These are phyloP conservation scores for Melanostoma mellinum DNA, from an alignment of 2,888 invertebrate genomes.

Conservation along the genomic window DNA sequence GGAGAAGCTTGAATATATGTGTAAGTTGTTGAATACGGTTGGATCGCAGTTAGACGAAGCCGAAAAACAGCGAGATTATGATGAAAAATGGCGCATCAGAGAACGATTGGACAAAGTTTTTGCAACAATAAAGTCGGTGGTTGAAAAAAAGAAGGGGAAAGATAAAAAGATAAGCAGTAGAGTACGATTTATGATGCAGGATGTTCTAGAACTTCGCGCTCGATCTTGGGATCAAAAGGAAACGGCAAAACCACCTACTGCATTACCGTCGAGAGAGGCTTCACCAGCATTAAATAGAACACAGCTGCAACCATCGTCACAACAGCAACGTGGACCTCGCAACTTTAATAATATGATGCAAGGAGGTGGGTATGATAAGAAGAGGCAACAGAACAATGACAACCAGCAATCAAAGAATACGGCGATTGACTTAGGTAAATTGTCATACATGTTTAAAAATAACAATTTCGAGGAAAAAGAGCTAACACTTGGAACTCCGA, in stretches of 20 bases:
- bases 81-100: slow-evolving; percentile 20
- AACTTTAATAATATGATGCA: slow-evolving; percentile 25
- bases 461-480: slow-evolving; percentile 52
- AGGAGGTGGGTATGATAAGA: slow-evolving; percentile 43
- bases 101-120: slow-evolving; percentile 36
- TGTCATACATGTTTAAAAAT: slow-evolving; percentile 76
- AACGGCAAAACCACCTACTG: slow-evolving; percentile 7
- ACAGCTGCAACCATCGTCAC: slow-evolving; percentile 18
- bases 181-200: slow-evolving; percentile 81
- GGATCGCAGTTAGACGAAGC: slow-evolving; percentile 77
- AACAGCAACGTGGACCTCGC: slow-evolving; percentile 12
- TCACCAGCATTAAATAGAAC: slow-evolving; percentile 57
- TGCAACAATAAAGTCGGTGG: slow-evolving; percentile 16
- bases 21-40: slow-evolving; percentile 79
- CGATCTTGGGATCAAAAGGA: slow-evolving; percentile 78
- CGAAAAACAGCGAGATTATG: slow-evolving; percentile 59
- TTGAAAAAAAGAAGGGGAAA: slow-evolving; percentile 41
- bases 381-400: slow-evolving; percentile 33
- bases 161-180: slow-evolving; percentile 78
- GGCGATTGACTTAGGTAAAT: slow-evolving; percentile 77
- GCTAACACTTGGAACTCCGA: slow-evolving; percentile 76
- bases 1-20: slow-evolving; percentile 80
- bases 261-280: slow-evolving; percentile 33
- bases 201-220: slow-evolving; percentile 78
- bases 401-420: slow-evolving; percentile 74